Percentiles rank a stretch among this genome's conserved stretches.
phyloP scores from a whole-genome alignment of 2,113 vertebrate species.

The Microcebus murinus region DNA sequence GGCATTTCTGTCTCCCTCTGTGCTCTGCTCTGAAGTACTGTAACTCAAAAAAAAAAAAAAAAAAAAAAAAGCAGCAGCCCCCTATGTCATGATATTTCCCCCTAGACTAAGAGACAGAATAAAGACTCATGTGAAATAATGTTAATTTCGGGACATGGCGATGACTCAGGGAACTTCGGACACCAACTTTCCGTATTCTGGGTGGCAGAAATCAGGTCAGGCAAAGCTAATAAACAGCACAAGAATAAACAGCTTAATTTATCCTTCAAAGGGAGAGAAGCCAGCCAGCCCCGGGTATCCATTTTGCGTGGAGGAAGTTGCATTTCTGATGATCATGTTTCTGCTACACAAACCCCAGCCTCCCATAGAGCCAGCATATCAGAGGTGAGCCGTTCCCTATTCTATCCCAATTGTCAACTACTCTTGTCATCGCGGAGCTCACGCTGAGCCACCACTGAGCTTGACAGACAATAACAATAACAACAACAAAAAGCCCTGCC shows the following conservation, averaged over 20 bases:
- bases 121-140: background rate
- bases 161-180: slow-evolving; percentile 24
- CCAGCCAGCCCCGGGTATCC: background rate
- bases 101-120: background rate
- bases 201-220: slow-evolving; percentile 47
- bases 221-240: slow-evolving; percentile 24
- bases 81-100: background rate
- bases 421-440: slow-evolving; percentile 4
- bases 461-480: slow-evolving; percentile 73
- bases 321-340: background rate
- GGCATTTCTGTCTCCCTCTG: background rate
- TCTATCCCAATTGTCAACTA: slow-evolving; percentile 38
- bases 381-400: slow-evolving; percentile 20
- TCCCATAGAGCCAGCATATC: background rate
- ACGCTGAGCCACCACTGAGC: slow-evolving; percentile 61
- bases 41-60: background rate
- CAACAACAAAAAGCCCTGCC: slow-evolving; percentile 67
- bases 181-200: background rate
- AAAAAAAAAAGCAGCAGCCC: background rate
- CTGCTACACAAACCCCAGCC: background rate
- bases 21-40: background rate
- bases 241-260: slow-evolving; percentile 57
- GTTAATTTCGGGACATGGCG: background rate
- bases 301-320: background rate
- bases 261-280: slow-evolving; percentile 18